Evolutionary conservation across 1,140 invertebrate species (phyloP).

Genomic region (Stenopsyche tienmushanensis): DNA sequence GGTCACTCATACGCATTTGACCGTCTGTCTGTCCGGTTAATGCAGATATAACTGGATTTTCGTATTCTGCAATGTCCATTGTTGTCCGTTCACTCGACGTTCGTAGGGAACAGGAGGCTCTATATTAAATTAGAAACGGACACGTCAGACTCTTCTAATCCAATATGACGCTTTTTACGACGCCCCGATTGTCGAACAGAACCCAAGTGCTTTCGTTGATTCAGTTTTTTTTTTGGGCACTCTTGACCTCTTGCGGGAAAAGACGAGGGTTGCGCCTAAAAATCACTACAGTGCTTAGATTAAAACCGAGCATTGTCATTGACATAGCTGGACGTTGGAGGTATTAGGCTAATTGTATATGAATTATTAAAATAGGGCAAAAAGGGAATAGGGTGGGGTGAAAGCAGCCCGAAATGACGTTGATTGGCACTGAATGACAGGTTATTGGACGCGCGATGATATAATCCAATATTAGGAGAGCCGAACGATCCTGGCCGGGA

Average conservation of each 20-base stretch:
- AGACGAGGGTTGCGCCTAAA: too few relatives aligned
- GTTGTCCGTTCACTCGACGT: too few relatives aligned
- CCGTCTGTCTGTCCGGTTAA: constrained; percentile 19
- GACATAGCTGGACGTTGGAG: too few relatives aligned
- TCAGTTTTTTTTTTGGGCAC: too few relatives aligned
- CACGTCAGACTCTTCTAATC: background rate
- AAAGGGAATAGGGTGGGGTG: background rate
- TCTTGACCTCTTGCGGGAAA: too few relatives aligned
- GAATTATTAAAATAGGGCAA: background rate
- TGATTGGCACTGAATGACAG: constrained; percentile 40
- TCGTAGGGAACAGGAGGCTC: too few relatives aligned
- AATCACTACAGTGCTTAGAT: too few relatives aligned
- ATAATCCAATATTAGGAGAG: constrained; percentile 37
- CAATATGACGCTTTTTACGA: background rate
- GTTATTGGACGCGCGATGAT: constrained; percentile 41
- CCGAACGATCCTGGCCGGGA: constrained; percentile 18
- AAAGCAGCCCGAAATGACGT: constrained; percentile 16
- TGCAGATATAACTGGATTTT: constrained; percentile 37
- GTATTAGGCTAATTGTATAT: too few relatives aligned
- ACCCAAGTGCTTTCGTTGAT: too few relatives aligned
- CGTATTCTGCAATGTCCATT: constrained; percentile 18
- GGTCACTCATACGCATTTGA: too few relatives aligned
- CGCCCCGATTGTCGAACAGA: too few relatives aligned
- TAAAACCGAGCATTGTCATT: too few relatives aligned
- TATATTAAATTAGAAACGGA: background rate